Base-by-base conservation (phyloP, 2,888 invertebrate genomes). In the Cheilosia impressa region DNA sequence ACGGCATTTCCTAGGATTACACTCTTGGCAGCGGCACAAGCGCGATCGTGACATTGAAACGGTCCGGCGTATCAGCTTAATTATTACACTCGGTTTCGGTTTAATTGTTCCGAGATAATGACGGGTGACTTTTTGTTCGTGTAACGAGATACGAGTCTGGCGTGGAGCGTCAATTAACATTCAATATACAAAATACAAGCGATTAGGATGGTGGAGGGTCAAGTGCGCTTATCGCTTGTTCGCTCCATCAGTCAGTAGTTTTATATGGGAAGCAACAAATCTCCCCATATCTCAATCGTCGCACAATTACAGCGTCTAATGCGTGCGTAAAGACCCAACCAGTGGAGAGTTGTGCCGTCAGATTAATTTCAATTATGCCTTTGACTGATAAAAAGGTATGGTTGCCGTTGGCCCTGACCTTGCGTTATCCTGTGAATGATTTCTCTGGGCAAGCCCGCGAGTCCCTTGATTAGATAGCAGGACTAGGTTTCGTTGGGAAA, bases 101-200 rank as follows among this genome's bases (percentile, higher is more conserved):
- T 65, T 84, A 69, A 80, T 80, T 75, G 80, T 55, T 75, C 65
- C 73, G 17, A 79, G 83, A 79, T 84, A 79, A 68, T 47, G 73
- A 43, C 47, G 5, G 17, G 4, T 15, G 22, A n/a, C 7, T 34
- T 50, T 22, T 13, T 3, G 19, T 50, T 50, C 22, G 15, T 19
- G 15, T 13, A n/a, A 24, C 34, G 62, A 53, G 55, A 71, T 65
- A 73, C 27, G 60, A 43, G 38, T 45, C 65, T 10, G 53, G 41
- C 19, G 47, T 52, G 41, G 62, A 69, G 50, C 71, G 57, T 87
- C 87, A 88, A 88, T 88, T 88, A 87, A 88, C 87, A 87, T 71
- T 81, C 87, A 87, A 88, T 88, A 85, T 78, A 88, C 87, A 87
- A 88, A 87, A 85, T 78, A 88, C 87, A 87, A 82, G 87, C 84